Base-by-base conservation (phyloP, 2,888 invertebrate genomes). In the Ornithoptera priamus region DNA sequence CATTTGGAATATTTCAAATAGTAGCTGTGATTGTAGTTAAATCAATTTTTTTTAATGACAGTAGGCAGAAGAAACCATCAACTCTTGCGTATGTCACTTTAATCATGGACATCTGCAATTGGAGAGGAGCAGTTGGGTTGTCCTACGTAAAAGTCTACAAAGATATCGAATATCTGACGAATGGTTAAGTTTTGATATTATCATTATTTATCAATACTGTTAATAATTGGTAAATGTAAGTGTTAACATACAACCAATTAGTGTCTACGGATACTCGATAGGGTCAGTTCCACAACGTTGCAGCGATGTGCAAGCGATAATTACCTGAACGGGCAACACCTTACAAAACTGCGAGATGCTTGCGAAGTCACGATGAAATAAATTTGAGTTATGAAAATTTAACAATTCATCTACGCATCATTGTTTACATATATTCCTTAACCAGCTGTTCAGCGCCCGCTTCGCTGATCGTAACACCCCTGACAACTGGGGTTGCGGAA, bases 321-420 rank as follows among this genome's bases (percentile, higher is more conserved):
- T 68, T 68, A 64, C 36, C 12, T 18, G 50, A 18, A 36, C 60
- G n/a, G 62, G 58, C 36, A 64, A 60, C 63, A 59, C 68, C 68
- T 68, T 68, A 68, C 68, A 68, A 68, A 63, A 68, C n/a, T 30
- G 7, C 65, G 24, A 59, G 58, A 65, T 59, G 42, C 46, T 68
- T 59, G 62, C 30, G 46, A 53, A 60, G n/a, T 30, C 18, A 62
- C 57, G 62, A 30, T 3, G 57, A 68, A 60, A 53, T 53, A 53
- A 59, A 61, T 39, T 61, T 61, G 8, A 12, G 30, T 30, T 61
- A 39, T 53, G n/a, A 53, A 53, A 53, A 53, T n/a, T 53, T 53
- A 53, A 18, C n/a, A 53, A n/a, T n/a, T 1, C 6, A n/a, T 12
- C 53, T 6, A 7, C n/a, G 7, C 12, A 7, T 18, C n/a, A 12